Conservation (phyloP, 1,140 invertebrate species). For the Pseudobourletiella spinata region DNA sequence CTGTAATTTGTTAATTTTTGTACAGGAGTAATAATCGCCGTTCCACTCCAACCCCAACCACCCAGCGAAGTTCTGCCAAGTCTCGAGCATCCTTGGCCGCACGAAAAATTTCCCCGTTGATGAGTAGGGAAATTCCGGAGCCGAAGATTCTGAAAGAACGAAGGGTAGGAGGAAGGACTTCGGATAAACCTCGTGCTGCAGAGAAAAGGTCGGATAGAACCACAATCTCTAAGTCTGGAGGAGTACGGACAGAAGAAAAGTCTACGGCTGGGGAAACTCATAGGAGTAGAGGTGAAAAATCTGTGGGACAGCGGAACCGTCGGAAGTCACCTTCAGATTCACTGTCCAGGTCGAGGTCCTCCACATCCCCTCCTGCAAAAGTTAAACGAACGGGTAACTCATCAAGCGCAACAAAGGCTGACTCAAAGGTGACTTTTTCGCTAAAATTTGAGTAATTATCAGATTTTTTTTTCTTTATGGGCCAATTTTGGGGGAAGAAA, state of each 20-base stretch:
- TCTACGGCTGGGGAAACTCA: not conserved
- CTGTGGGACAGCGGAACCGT: too few relatives aligned
- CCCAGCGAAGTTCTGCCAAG: too few relatives aligned
- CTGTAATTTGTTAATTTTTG: too few relatives aligned
- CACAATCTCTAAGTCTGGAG: too few relatives aligned
- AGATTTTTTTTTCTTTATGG: not conserved
- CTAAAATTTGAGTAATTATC: too few relatives aligned
- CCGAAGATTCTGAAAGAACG: not conserved
- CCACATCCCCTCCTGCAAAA: not conserved
- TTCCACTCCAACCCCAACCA: too few relatives aligned
- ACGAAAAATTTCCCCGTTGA: not conserved
- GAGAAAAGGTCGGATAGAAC: not conserved
- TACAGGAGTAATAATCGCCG: too few relatives aligned
- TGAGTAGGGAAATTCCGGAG: not conserved
- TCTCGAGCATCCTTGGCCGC: not conserved
- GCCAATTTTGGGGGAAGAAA: too few relatives aligned
- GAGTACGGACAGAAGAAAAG: too few relatives aligned
- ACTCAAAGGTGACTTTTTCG: not conserved
- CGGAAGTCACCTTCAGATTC: slow-evolving; percentile 1
- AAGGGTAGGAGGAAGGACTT: not conserved
- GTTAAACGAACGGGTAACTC: not conserved
- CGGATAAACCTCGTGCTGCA: not conserved
- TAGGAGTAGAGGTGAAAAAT: too few relatives aligned
- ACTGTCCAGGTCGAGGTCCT: not conserved
- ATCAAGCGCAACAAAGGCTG: not conserved